These are phyloP conservation scores for Tetrax tetrax DNA, from an alignment of 2,113 vertebrate genomes.

Conservation along the genomic window DNA sequence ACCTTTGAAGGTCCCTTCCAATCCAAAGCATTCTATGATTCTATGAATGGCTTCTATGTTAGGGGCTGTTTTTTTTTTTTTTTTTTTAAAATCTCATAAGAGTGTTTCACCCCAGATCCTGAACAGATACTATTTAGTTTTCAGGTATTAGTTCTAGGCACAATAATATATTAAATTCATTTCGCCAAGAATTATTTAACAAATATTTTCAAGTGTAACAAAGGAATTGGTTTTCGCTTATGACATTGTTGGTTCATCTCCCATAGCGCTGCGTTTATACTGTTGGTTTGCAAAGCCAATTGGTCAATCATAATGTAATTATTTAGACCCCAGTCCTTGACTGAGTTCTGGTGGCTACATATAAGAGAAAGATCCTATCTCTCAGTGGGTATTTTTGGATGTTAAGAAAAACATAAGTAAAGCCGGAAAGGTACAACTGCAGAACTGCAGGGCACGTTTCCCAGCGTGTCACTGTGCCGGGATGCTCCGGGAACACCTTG, in stretches of 20 bases:
- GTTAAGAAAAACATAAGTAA: neutral
- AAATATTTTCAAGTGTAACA: neutral
- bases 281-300: neutral
- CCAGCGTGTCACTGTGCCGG: rapidly evolving
- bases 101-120: neutral
- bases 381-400: rapidly evolving
- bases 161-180: neutral
- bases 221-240: neutral
- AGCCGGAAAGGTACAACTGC: rapidly evolving
- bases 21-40: too few relatives aligned
- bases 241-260: neutral
- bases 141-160: neutral
- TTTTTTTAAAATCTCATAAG: neutral
- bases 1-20: too few relatives aligned
- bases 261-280: neutral
- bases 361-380: neutral
- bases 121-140: neutral
- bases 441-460: neutral
- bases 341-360: neutral
- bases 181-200: neutral
- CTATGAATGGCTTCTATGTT: rapidly evolving
- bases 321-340: neutral
- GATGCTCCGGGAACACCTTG: rapidly evolving
- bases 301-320: neutral
- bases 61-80: rapidly evolving